Evolutionary conservation across 2,797 vertebrate species (phyloP).

Genomic region (Phoeniculus purpureus): DNA sequence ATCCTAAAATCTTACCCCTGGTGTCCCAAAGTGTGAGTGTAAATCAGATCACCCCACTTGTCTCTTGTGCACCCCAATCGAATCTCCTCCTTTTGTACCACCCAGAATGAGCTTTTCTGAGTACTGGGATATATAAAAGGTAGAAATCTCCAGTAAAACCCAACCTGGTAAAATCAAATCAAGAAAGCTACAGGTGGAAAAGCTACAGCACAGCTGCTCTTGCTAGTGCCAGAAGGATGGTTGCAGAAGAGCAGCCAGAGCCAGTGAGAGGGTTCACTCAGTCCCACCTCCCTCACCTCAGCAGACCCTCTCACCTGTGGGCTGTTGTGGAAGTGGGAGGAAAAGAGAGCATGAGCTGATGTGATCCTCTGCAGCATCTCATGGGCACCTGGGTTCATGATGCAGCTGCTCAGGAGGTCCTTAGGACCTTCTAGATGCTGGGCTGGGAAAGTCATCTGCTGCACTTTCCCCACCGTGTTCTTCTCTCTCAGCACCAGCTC

Average conservation of each 20-base stretch:
- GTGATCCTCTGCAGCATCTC: background rate
- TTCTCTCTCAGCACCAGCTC: background rate
- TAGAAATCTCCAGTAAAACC: background rate
- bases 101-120: background rate
- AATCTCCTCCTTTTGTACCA: background rate
- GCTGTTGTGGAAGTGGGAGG: background rate
- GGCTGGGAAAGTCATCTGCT: background rate
- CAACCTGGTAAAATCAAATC: background rate
- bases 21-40: background rate
- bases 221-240: background rate
- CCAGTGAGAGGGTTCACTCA: background rate
- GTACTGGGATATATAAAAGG: background rate
- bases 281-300: background rate
- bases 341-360: background rate
- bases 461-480: background rate
- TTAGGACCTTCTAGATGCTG: background rate
- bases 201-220: rapidly evolving
- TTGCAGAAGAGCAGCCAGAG: background rate
- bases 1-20: background rate
- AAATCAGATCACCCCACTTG: background rate
- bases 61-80: background rate
- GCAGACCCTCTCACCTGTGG: background rate
- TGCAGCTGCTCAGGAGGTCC: background rate
- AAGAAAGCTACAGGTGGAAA: background rate
- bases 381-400: background rate